Percentiles rank a stretch among this genome's conserved stretches.
These are phyloP conservation scores for Melolontha melolontha DNA, from an alignment of 2,888 invertebrate genomes.

Conservation along the genomic window DNA sequence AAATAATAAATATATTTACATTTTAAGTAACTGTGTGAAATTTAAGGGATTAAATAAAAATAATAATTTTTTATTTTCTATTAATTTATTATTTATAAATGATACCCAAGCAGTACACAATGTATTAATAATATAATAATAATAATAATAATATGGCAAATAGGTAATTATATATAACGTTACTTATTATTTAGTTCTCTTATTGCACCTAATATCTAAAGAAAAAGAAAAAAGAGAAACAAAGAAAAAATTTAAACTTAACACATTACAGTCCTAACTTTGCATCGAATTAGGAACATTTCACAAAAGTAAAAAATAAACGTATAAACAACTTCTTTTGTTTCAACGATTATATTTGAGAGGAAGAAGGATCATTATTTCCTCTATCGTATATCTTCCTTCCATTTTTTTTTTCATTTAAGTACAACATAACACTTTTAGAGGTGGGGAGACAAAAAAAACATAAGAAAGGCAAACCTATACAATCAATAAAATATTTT, in stretches of 20 bases:
- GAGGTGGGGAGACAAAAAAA: conserved; percentile 40
- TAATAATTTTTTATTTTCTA: conserved; percentile 56
- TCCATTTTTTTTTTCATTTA: conserved; percentile 18
- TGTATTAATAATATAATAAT: conserved; percentile 59
- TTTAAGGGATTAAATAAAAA: too few species aligned
- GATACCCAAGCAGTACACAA: conserved; percentile 67
- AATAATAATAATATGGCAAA: conserved; percentile 66
- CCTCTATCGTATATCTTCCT: conserved; percentile 10
- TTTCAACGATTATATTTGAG: conserved; percentile 21
- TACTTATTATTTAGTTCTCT: conserved; percentile 60
- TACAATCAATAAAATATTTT: conserved; percentile 44
- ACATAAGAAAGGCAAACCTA: conserved; percentile 47
- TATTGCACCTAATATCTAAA: conserved; percentile 64
- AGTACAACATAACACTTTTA: conserved; percentile 41
- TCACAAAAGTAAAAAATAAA: conserved; percentile 54
- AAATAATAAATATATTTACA: too few species aligned
- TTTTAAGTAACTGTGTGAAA: too few species aligned
- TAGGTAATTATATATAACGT: conserved; percentile 62
- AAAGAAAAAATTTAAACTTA: conserved; percentile 42
- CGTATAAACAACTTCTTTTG: conserved; percentile 26
- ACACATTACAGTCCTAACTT: conserved; percentile 54
- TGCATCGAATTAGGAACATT: conserved; percentile 62
- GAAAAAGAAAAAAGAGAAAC: conserved; percentile 47
- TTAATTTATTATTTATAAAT: conserved; percentile 67
- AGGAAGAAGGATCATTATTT: conserved; percentile 8